Percentiles rank a stretch among this genome's conserved stretches.
phyloP scores from a whole-genome alignment of 2,113 vertebrate species.

The Lepidothrix coronata region DNA sequence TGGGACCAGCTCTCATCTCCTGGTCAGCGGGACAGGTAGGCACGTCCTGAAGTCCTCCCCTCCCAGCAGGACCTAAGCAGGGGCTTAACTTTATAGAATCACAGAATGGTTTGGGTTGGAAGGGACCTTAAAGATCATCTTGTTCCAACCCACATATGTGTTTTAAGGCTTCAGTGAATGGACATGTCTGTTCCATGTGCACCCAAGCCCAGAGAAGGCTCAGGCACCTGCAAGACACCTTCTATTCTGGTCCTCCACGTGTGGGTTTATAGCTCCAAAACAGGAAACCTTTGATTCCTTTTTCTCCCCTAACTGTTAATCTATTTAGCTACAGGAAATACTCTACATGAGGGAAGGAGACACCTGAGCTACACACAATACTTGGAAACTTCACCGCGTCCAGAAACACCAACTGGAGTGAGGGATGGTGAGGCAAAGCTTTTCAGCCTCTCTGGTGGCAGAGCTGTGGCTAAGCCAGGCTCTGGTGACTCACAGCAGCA shows the following conservation, averaged over 20 bases:
- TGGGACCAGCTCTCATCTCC: neutral
- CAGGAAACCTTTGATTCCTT: slow-evolving; percentile 17
- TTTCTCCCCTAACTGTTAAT: neutral
- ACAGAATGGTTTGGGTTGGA: neutral
- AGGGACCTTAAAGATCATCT: neutral
- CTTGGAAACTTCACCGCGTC: neutral
- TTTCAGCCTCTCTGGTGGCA: neutral
- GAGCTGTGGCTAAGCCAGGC: neutral
- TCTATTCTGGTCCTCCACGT: neutral
- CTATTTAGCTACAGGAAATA: slow-evolving; percentile 2
- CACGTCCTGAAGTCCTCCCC: neutral
- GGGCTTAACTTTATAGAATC: neutral
- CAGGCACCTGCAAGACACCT: neutral
- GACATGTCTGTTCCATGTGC: neutral
- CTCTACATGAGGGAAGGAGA: neutral
- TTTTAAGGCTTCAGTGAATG: neutral
- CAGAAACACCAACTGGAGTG: neutral
- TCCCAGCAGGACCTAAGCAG: neutral
- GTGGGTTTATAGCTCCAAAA: neutral
- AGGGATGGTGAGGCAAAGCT: neutral
- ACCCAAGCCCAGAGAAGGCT: neutral
- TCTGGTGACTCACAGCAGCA: accelerated
- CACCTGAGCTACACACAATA: neutral
- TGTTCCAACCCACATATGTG: neutral
- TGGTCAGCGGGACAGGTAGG: neutral